phyloP scores from a whole-genome alignment of 2,797 vertebrate genomes.

The Galagoides demidoff region DNA sequence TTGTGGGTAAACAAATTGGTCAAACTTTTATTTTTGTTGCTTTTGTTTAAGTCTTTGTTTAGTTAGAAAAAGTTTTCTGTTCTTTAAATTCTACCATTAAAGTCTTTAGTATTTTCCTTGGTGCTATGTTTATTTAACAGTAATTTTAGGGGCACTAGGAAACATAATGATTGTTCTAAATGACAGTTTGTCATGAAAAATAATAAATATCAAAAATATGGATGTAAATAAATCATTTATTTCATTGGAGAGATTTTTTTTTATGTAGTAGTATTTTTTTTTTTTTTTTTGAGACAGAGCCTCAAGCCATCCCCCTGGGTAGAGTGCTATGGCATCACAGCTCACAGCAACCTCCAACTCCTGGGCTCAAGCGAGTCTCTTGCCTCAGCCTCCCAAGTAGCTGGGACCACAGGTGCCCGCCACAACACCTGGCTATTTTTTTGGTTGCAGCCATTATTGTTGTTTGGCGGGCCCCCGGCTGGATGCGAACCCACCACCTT shows the following conservation, averaged over 20 bases:
- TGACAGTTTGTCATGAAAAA: background rate
- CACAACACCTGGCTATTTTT: no score
- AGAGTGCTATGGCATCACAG: no score
- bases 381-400: no score
- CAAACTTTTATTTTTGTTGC: background rate
- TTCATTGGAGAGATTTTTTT: background rate
- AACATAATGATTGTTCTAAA: background rate
- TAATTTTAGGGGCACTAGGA: background rate
- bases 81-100: constrained; percentile 31
- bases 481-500: no score
- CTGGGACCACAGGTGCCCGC: no score
- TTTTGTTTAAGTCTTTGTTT: constrained; percentile 33
- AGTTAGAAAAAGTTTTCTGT: background rate
- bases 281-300: no score
- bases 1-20: background rate
- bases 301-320: no score
- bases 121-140: background rate
- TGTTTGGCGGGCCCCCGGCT: no score
- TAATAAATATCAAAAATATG: constrained; percentile 28
- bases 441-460: no score
- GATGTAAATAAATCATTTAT: background rate
- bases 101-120: background rate
- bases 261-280: no score
- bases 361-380: no score
- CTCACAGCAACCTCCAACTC: no score